Conservation (phyloP, 2,888 invertebrate species). For the Pegoplata infirma region DNA sequence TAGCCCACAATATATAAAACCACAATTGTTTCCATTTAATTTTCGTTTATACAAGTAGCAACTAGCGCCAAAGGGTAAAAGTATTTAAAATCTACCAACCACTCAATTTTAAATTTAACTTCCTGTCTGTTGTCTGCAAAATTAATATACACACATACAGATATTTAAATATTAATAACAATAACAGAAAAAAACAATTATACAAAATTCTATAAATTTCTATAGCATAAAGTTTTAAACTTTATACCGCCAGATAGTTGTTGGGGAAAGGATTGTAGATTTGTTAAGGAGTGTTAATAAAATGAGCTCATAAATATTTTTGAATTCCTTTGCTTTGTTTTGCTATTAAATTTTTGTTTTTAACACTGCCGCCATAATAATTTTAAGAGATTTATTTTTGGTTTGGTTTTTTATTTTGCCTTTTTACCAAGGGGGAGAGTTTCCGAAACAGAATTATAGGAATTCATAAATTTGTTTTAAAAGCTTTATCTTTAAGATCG, state of each 20-base stretch:
- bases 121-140: constrained; percentile 27
- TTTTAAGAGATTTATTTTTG: constrained; percentile 6
- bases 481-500: no score
- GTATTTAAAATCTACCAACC: constrained; percentile 35
- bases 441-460: constrained; percentile 3
- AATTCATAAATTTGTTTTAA: no score
- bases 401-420: neutral
- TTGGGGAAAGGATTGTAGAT: neutral
- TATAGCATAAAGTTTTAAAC: neutral
- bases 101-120: constrained; percentile 17
- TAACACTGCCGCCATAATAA: neutral
- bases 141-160: constrained; percentile 4
- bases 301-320: neutral
- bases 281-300: neutral
- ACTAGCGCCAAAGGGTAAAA: neutral
- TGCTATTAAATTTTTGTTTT: constrained; percentile 17
- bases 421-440: neutral
- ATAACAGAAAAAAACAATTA: neutral
- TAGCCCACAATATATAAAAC: constrained; percentile 41
- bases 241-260: neutral
- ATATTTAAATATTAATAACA: constrained; percentile 8
- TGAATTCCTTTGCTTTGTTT: neutral
- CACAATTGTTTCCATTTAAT: constrained; percentile 43
- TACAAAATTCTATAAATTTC: constrained; percentile 13
- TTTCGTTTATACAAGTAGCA: constrained; percentile 25